A percentile compares a stretch with the other conserved stretches of the same genome.
These are phyloP conservation scores for Himalopsyche anomala DNA, from an alignment of 2,888 invertebrate species.

Conservation along the genomic window DNA sequence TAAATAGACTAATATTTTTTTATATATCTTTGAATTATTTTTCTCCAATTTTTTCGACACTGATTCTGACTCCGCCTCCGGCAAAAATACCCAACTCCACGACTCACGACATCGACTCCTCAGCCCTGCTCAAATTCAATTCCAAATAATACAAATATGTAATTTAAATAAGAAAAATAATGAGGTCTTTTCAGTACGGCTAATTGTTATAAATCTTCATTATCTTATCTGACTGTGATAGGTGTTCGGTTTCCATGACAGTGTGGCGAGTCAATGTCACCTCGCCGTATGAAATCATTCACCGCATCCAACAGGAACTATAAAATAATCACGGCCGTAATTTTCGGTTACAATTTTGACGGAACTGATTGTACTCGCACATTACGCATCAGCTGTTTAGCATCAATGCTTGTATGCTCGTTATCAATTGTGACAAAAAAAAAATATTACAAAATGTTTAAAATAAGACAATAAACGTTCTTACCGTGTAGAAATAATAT, in stretches of 20 bases:
- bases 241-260: constrained; percentile 12
- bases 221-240: background rate
- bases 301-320: constrained; percentile 35
- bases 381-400: constrained; percentile 8
- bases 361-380: constrained; percentile 8
- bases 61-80: too few relatives aligned
- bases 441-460: background rate
- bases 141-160: background rate
- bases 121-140: too few relatives aligned
- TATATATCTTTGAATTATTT: too few relatives aligned
- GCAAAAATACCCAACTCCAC: too few relatives aligned
- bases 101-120: too few relatives aligned
- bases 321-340: constrained; percentile 21
- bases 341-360: constrained; percentile 35
- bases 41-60: too few relatives aligned
- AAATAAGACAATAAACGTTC: background rate
- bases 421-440: background rate
- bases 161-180: background rate
- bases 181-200: background rate
- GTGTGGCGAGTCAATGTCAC: constrained; percentile 28
- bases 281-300: constrained; percentile 19
- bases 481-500: too few relatives aligned
- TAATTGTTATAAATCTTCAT: constrained; percentile 13
- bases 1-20: too few relatives aligned
- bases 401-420: background rate